Base-by-base conservation (phyloP, 2,113 vertebrate genomes). In the Phocoena phocoena region DNA sequence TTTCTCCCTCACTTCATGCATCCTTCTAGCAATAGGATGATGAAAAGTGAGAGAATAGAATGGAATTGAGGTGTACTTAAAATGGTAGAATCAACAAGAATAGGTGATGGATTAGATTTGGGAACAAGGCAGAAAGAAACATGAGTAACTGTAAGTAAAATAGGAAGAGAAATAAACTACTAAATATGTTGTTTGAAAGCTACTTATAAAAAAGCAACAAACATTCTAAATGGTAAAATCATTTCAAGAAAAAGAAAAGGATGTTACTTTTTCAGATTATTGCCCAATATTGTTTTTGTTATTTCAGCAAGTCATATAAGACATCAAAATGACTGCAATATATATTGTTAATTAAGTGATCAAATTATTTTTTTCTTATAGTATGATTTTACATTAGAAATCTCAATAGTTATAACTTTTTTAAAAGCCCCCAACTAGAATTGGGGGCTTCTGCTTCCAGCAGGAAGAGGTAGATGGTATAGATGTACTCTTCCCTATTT, bases 361-460 rank as follows among this genome's bases (percentile, higher is more conserved):
- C 28, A 65, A 79, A 68, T 83, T 76, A 68, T 83, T 92, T 89
- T 93, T 88, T 85, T 89, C 68, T 71, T 70, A 88, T 25, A 88
- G 28, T 47, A n/a, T 68, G 41, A 83, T 63, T 83, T 33, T 70
- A 55, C 33, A 84, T 79, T 77, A 83, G 21, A 88, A 88, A 95
- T 71, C 14, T 47, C n/a, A 65, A 44, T 25, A 44, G 10, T 58
- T 89, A 33, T 44, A 88, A 38, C 44, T 53, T 53, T 28, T 53
- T 20, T 28, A 68, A 76, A 96, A 80, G 47, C 33, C 47, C 44
- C 31, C 47, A 17, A 91, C n/a, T n/a, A 31, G 23, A 95, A 70
- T 70, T 93, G 81, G 36, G 47, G 15, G 44, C 33, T 81, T 95
- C 9, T 38, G 23, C 33, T 93, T 91, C 41, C n/a, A 93, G n/a